Percentiles rank a stretch among this genome's conserved stretches.
phyloP scores from a whole-genome alignment of 2,113 vertebrate genomes.

The Bubo bubo region DNA sequence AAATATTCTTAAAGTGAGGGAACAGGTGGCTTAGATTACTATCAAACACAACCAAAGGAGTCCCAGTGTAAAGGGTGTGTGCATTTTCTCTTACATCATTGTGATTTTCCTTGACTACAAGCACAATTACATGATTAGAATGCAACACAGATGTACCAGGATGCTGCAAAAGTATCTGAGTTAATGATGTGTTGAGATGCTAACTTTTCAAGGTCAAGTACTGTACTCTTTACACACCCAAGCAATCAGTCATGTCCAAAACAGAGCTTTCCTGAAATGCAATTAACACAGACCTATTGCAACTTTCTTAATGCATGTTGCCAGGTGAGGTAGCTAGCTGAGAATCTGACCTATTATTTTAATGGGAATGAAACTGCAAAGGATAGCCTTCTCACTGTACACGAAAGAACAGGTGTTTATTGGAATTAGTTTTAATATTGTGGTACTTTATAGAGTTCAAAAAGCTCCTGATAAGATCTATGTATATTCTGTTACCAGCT shows the following conservation, averaged over 20 bases:
- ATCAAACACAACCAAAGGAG: background rate
- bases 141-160: background rate
- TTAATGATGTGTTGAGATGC: background rate
- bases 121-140: background rate
- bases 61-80: background rate
- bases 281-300: background rate
- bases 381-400: background rate
- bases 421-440: background rate
- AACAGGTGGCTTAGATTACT: background rate
- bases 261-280: background rate
- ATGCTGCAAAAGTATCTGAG: background rate
- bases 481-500: slow-evolving; percentile 79
- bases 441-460: background rate
- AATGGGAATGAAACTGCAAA: background rate
- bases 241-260: background rate
- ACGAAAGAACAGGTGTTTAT: background rate
- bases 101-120: background rate
- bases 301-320: background rate
- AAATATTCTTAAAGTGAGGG: background rate
- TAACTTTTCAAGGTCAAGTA: background rate
- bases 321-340: background rate
- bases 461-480: background rate
- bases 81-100: background rate
- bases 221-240: background rate
- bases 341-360: background rate